phyloP scores from a whole-genome alignment of 2,113 vertebrate genomes.

The Heteronetta atricapilla region DNA sequence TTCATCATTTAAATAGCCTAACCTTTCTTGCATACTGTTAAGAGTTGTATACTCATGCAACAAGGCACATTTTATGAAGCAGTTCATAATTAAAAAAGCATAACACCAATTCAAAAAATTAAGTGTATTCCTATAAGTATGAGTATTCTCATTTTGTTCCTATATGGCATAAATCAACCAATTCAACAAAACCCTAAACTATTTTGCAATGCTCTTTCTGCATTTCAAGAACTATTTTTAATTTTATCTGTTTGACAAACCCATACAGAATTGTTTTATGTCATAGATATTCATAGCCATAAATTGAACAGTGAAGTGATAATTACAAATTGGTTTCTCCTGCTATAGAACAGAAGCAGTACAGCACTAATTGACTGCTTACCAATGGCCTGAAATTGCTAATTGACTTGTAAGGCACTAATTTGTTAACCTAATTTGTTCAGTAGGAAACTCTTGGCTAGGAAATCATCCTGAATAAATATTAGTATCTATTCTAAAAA shows the following conservation, averaged over 20 bases:
- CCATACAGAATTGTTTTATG: background rate
- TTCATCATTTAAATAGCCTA: background rate
- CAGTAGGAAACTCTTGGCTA: background rate
- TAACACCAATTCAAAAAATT: background rate
- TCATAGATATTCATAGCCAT: background rate
- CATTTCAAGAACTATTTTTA: background rate
- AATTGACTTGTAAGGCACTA: background rate
- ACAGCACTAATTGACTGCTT: background rate
- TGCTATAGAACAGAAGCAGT: background rate
- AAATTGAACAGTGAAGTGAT: background rate
- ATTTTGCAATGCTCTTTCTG: background rate
- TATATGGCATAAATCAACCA: background rate
- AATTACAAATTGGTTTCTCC: background rate
- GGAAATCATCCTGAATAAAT: constrained; percentile 7
- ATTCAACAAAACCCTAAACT: background rate
- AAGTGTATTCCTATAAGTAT: too few species aligned
- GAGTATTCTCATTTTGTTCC: background rate
- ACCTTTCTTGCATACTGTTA: background rate
- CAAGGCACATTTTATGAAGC: background rate
- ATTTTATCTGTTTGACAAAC: background rate
- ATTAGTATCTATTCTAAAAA: background rate
- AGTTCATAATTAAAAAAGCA: background rate
- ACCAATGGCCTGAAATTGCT: background rate
- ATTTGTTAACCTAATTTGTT: background rate
- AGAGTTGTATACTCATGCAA: background rate